Conservation (phyloP, 2,888 invertebrate genomes). For the Diloba caeruleocephala region DNA sequence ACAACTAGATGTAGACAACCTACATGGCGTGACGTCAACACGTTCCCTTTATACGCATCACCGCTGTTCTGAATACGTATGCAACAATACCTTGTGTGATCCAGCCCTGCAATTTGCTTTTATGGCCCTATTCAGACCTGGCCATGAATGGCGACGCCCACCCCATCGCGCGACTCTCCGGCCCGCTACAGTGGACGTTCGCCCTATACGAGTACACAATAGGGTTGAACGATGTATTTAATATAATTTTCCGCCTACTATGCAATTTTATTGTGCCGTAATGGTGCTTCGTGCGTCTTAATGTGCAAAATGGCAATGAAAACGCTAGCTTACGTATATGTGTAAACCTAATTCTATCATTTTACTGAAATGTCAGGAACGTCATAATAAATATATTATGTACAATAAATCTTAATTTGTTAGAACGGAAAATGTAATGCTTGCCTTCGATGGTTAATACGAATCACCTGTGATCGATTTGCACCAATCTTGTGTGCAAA, state of each 20-base stretch:
- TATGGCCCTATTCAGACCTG: constrained; percentile 66
- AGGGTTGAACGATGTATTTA: constrained; percentile 59
- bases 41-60: constrained; percentile 39
- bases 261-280: constrained; percentile 54
- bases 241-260: constrained; percentile 64
- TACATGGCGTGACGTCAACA: constrained; percentile 31
- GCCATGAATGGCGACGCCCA: constrained; percentile 67
- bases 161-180: constrained; percentile 49
- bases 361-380: constrained; percentile 17
- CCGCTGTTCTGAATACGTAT: constrained; percentile 37
- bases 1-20: constrained; percentile 28
- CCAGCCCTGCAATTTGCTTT: constrained; percentile 71
- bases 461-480: too few relatives aligned
- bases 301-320: constrained; percentile 27
- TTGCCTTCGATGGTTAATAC: constrained; percentile 24
- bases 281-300: constrained; percentile 23
- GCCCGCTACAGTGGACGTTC: constrained; percentile 38
- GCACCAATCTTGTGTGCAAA: too few relatives aligned
- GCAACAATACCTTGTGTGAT: constrained; percentile 49
- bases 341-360: constrained; percentile 22
- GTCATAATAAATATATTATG: constrained; percentile 3
- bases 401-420: constrained; percentile 19
- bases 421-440: constrained; percentile 8
- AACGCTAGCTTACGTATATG: constrained; percentile 13
- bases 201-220: constrained; percentile 58